Conservation (phyloP, 2,888 invertebrate genomes). For the Carterocephalus palaemon region DNA sequence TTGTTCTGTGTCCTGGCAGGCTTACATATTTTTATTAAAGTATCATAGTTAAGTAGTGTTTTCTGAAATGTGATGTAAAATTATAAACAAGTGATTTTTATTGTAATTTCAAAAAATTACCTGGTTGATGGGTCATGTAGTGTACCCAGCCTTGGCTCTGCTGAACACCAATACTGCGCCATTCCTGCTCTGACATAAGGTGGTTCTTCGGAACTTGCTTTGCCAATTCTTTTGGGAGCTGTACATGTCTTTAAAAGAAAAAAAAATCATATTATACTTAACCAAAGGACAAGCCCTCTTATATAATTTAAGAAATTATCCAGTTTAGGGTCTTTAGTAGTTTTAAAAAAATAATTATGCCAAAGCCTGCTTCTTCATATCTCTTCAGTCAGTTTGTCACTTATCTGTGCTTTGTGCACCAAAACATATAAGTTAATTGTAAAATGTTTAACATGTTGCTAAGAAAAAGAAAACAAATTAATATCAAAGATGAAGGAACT, state of each 20-base stretch:
- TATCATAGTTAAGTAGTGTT: neutral
- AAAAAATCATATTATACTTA: neutral
- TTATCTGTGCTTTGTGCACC: too few species aligned
- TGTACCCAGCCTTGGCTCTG: constrained; percentile 98
- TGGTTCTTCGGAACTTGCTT: constrained; percentile 94
- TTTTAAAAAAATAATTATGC: too few species aligned
- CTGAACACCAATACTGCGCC: constrained; percentile 96
- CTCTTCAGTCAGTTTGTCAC: too few species aligned
- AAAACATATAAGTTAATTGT: too few species aligned
- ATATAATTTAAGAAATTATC: neutral
- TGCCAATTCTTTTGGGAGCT: constrained; percentile 94
- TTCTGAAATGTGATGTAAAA: neutral
- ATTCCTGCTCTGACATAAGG: constrained; percentile 95
- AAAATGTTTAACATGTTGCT: too few species aligned
- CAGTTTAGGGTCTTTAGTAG: too few species aligned
- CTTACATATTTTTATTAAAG: neutral
- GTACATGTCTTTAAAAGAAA: constrained; percentile 89
- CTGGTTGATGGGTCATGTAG: constrained; percentile 97
- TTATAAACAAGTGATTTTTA: too few species aligned
- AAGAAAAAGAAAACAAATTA: too few species aligned
- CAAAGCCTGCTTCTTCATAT: too few species aligned
- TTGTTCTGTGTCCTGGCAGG: neutral
- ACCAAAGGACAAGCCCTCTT: neutral
- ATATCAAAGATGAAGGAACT: too few species aligned
- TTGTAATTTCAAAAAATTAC: constrained; percentile 69